Evolutionary conservation across 2,113 vertebrate species (phyloP), one percentile per base, ranked within the genome.

Genomic region (Calidris pugnax): DNA sequence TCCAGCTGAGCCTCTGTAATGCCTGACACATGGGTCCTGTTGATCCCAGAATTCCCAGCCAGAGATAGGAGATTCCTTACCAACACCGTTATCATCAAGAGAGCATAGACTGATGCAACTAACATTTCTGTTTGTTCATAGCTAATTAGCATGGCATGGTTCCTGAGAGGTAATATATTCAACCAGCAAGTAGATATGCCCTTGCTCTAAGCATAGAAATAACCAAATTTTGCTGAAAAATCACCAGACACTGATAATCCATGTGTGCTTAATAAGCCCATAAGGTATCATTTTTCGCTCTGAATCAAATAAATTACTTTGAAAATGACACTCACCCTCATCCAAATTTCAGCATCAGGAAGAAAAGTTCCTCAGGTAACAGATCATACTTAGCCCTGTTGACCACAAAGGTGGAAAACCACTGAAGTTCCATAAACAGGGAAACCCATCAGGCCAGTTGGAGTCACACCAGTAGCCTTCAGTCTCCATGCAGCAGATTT

Each of bases 1-100:
- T 41, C 22, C 33, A 4, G 9, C 0, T 12, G 24, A 91, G 55
- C 23, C 26, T 41, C 56, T 66, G 0, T 4, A 15, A 9, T 1
- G 2, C 12, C 67, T 28, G 26, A 41, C 56, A n/a, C 47, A 10
- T 26, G 13, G 30, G 22, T 27, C 56, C 53, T 30, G 21, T 45
- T 53, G 28, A 50, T 60, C 43, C 79, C 64, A 66, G 45, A 78
- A 75, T 66, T 71, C 60, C 60, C 66, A 69, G 22, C 9, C 45
- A 78, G 55, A 50, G 12, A 3, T 0, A 27, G 6, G 39, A 64
- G n/a, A 50, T 60, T 78, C 47, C 66, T 75, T 50, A 71, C 8
- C 19, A 32, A n/a, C 28, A 59, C 14, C 33, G 30, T 59, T 35
- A 35, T 26, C 56, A 55, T 11, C 48, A 39, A 53, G 28, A n/a